Conservation (phyloP, 2,888 invertebrate genomes). For the Ophraella communa region DNA sequence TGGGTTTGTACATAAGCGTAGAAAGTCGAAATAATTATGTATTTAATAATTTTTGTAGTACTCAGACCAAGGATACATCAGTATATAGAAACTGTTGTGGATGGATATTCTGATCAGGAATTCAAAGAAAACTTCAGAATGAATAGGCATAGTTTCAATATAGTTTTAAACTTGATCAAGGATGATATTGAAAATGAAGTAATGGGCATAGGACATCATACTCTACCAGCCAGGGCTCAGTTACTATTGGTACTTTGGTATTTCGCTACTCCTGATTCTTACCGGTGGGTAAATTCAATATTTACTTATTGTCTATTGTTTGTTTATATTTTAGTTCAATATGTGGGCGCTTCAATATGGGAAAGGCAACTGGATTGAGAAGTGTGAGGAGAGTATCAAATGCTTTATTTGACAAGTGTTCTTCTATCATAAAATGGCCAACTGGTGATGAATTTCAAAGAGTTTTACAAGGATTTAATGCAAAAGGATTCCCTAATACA, state of each 20-base stretch:
- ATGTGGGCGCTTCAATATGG: conserved; percentile 16
- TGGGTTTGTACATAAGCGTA: too few species aligned
- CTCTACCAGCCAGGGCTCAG: background rate
- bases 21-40: too few species aligned
- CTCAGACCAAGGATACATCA: background rate
- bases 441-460: background rate
- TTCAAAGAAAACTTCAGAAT: conserved; percentile 1
- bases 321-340: conserved; percentile 22
- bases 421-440: conserved; percentile 21
- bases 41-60: too few species aligned
- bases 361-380: conserved; percentile 17
- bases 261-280: conserved; percentile 26
- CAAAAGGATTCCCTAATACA: conserved; percentile 16
- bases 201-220: background rate
- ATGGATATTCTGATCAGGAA: background rate
- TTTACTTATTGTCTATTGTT: background rate
- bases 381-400: conserved; percentile 15
- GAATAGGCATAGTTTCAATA: too few species aligned
- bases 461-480: background rate
- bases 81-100: background rate
- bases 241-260: conserved; percentile 17
- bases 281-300: conserved; percentile 7
- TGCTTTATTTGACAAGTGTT: conserved; percentile 8
- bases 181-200: background rate
- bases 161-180: background rate